Evolutionary conservation across 2,888 invertebrate genomes (phyloP).

Genomic region (Polydesmus complanatus): DNA sequence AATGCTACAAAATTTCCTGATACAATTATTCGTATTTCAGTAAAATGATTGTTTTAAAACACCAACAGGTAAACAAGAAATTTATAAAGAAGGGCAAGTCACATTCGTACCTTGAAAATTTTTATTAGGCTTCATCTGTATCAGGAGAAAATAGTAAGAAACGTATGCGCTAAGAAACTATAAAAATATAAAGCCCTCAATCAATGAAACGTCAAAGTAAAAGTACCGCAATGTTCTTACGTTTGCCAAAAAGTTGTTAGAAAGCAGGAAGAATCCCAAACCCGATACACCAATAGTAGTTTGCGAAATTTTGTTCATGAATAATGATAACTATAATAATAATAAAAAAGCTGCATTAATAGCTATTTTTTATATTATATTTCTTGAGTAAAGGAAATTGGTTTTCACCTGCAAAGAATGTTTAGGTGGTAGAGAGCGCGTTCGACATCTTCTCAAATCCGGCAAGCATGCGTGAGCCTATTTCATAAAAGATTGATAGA

Average conservation of each 20-base stretch:
- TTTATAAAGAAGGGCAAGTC: no score
- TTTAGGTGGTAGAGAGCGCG: neutral
- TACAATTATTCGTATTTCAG: no score
- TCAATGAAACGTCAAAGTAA: no score
- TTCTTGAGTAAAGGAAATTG: no score
- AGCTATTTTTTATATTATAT: no score
- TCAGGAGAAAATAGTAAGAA: neutral
- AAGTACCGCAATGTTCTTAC: no score
- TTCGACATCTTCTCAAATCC: neutral
- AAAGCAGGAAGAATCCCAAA: slow-evolving; percentile 7
- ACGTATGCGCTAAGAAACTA: neutral
- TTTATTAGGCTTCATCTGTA: neutral
- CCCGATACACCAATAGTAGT: slow-evolving; percentile 8
- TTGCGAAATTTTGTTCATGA: neutral
- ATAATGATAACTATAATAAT: neutral
- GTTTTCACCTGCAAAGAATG: slow-evolving; percentile 2
- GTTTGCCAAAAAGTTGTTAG: slow-evolving; percentile 8
- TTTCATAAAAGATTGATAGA: neutral
- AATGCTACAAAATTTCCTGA: no score
- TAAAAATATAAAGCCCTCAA: neutral
- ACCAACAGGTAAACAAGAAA: no score
- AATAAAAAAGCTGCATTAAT: no score
- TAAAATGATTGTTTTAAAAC: no score
- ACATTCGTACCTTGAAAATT: no score
- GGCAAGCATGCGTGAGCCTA: slow-evolving; percentile 1